phyloP scores from a whole-genome alignment of 2,113 vertebrate species.

The Clinocottus analis region DNA sequence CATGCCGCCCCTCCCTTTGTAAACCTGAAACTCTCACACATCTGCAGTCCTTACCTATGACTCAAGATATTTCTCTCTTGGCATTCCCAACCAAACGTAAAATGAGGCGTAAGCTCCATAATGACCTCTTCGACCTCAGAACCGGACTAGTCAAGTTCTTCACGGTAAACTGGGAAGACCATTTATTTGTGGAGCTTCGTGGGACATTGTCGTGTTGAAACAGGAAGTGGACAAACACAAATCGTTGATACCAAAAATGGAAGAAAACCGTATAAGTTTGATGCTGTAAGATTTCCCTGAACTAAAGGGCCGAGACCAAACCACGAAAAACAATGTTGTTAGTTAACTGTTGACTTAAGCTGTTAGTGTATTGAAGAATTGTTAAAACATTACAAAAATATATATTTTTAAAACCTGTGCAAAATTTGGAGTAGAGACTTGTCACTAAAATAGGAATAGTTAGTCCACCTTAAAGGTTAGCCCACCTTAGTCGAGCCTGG shows the following conservation, averaged over 20 bases:
- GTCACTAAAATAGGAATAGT: background rate
- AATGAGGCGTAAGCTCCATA: background rate
- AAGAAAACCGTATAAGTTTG: background rate
- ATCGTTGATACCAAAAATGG: background rate
- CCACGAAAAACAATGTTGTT: background rate
- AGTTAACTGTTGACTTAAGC: background rate
- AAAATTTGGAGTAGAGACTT: background rate
- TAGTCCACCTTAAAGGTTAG: background rate
- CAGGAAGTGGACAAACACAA: background rate
- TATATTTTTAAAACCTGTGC: background rate
- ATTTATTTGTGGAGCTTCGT: background rate
- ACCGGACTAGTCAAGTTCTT: conserved; percentile 3
- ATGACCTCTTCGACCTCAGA: too few relatives aligned
- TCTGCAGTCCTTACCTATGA: conserved; percentile 1
- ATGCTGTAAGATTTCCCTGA: background rate
- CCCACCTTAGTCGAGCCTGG: background rate
- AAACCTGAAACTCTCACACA: conserved; percentile 29
- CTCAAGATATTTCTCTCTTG: background rate
- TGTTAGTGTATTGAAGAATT: background rate
- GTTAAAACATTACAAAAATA: background rate
- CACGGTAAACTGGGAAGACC: background rate
- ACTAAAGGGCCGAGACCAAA: background rate
- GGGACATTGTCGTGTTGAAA: background rate
- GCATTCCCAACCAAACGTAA: background rate
- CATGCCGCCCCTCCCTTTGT: conserved; percentile 29